Base-by-base conservation (phyloP, 2,888 invertebrate genomes). In the Dryococelus australis region DNA sequence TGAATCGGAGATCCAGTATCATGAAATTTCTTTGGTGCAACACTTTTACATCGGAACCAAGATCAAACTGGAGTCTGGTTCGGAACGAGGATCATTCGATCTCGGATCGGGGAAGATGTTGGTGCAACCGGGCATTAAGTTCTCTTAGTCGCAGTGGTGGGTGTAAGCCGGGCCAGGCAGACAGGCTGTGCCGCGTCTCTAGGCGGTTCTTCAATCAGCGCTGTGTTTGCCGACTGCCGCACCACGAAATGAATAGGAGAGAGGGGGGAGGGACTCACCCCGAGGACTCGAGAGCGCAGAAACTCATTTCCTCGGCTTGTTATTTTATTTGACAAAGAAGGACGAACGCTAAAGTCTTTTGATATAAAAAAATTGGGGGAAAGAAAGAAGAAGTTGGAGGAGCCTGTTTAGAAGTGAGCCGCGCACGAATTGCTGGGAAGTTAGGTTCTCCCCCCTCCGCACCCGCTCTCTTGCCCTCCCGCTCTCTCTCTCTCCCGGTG, bases 261-360 rank as follows among this genome's bases (percentile, higher is more conserved):
- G 65, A 65, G 65, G 47, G 47, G 47, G 65, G 2, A 65, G n/a
- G 3, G 24, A 8, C 20, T 20, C 65, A 20, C 47, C 65, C 65
- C 65, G 65, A 65, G 65, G 65, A 65, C 65, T 65, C 65, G 20
- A 65, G 24, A 65, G 65, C 65, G 65, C 65, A 65, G 65, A 65
- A 65, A 65, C 65, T 65, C 65, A 65, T 65, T 65, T 65, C 65
- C 65, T 65, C 65, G 65, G 65, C 65, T 65, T 65, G 65, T 65
- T 65, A 65, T 65, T 65, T 65, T 65, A 65, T 65, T 65, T 65
- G 65, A 65, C 65, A 65, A 65, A 65, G 65, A 65, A 65, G 65
- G 65, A 65, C 65, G 65, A 20, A 65, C 65, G 65, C 65, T 65
- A 65, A 65, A 65, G 65, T 65, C 65, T 65, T 65, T 65, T 65